A percentile compares a stretch with the other conserved stretches of the same genome.
Conservation (phyloP, 1,140 invertebrate genomes). For the Condylostylus longicornis region DNA sequence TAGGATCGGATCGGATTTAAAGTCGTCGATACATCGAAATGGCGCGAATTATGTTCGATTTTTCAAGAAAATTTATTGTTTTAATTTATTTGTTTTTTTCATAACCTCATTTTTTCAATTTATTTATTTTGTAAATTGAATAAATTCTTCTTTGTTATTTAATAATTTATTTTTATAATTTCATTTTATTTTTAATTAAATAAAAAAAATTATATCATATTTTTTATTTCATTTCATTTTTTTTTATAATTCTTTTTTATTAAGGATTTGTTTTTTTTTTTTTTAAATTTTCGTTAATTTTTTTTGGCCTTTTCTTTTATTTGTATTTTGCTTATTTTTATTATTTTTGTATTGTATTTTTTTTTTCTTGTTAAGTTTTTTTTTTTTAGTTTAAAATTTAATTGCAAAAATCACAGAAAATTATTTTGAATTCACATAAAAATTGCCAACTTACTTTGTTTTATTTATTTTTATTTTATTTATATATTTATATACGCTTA, state of each 20-base stretch:
- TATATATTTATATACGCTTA: conserved; percentile 4
- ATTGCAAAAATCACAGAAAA: conserved; percentile 2
- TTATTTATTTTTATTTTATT: conserved; percentile 2
- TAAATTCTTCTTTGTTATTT: not conserved
- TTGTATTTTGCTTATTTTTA: conserved; percentile 7
- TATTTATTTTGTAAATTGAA: not conserved
- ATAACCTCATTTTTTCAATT: not conserved
- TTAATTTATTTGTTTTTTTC: not conserved
- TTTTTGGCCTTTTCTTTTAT: conserved; percentile 6
- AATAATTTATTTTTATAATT: not conserved
- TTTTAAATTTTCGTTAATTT: conserved; percentile 1
- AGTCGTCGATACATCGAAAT: too few relatives aligned
- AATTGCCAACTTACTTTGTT: not conserved
- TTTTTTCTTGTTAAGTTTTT: conserved; percentile 16
- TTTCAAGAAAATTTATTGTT: not conserved
- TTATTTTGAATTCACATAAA: not conserved
- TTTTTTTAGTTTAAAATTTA: conserved; percentile 20
- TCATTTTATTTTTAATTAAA: too few relatives aligned
- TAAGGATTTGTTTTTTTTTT: not conserved
- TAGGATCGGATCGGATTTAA: too few relatives aligned
- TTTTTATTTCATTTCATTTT: not conserved
- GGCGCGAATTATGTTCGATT: too few relatives aligned
- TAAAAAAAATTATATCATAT: not conserved
- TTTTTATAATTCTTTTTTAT: not conserved
- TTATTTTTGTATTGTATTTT: conserved; percentile 10